Conservation (phyloP, 2,888 invertebrate species). For the Caenorhabditis sp. region DNA sequence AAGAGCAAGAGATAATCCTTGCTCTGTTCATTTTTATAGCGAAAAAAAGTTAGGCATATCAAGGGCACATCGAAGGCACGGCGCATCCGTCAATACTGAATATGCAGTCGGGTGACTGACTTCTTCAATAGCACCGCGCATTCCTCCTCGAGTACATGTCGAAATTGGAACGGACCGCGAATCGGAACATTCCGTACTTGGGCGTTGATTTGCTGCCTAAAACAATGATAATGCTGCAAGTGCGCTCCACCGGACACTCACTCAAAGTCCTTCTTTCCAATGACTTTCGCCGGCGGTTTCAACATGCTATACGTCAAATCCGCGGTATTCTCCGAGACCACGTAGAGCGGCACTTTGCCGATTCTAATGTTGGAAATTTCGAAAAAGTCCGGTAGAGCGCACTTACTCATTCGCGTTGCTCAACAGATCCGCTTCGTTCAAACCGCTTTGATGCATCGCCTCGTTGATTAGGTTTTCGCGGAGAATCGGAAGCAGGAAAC, state of each 20-base stretch:
- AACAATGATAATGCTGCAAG: not conserved
- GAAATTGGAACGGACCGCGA: conserved; percentile 9
- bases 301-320: not conserved
- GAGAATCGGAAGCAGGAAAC: not conserved
- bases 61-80: no score
- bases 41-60: no score
- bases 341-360: not conserved
- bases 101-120: not conserved
- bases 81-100: no score
- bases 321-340: not conserved
- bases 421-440: conserved; percentile 9
- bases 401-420: conserved; percentile 11
- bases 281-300: not conserved
- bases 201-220: conserved; percentile 4
- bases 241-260: not conserved
- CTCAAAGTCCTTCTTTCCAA: not conserved
- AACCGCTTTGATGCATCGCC: not conserved
- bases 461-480: conserved; percentile 15
- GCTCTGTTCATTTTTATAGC: no score
- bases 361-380: not conserved
- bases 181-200: not conserved
- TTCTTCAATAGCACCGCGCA: conserved; percentile 6
- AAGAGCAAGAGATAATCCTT: no score
- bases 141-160: conserved; percentile 18
- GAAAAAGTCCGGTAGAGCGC: not conserved